Percentiles rank a stretch among this genome's conserved stretches.
These are phyloP conservation scores for Cricetomys ansorgei DNA, from an alignment of 2,113 vertebrate species.

Conservation along the genomic window DNA sequence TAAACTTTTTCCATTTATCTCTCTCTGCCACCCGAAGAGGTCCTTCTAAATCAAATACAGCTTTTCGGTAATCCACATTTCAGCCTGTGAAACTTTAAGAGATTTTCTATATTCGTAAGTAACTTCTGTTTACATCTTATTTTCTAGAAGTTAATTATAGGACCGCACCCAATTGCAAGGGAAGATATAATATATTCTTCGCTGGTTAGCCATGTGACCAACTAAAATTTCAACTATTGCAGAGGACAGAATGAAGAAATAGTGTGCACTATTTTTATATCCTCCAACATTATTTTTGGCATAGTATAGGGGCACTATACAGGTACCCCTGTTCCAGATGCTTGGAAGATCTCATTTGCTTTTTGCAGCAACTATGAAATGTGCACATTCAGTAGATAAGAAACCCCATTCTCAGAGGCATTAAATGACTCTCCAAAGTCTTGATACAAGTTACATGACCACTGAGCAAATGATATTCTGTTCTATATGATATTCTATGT, in stretches of 20 bases:
- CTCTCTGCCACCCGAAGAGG: background rate
- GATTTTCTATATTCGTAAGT: background rate
- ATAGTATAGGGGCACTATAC: no score
- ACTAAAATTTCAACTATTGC: background rate
- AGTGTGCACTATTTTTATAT: background rate
- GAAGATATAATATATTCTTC: background rate
- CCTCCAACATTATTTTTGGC: background rate
- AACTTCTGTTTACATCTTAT: background rate
- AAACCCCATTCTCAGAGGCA: background rate
- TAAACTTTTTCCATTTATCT: background rate
- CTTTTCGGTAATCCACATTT: background rate
- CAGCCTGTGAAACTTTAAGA: background rate
- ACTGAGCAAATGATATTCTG: background rate
- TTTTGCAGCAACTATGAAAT: background rate
- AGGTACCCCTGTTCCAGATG: background rate
- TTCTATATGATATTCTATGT: no score
- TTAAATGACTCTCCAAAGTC: background rate
- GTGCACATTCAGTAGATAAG: background rate
- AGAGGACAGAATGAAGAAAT: background rate
- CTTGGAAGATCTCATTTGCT: background rate
- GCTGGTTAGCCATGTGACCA: background rate
- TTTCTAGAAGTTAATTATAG: background rate
- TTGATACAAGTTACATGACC: background rate
- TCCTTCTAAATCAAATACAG: background rate
- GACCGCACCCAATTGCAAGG: background rate